A percentile compares a stretch with the other conserved stretches of the same genome.
phyloP scores from a whole-genome alignment of 2,888 invertebrate genomes.

The Chrysomela aeneicollis region DNA sequence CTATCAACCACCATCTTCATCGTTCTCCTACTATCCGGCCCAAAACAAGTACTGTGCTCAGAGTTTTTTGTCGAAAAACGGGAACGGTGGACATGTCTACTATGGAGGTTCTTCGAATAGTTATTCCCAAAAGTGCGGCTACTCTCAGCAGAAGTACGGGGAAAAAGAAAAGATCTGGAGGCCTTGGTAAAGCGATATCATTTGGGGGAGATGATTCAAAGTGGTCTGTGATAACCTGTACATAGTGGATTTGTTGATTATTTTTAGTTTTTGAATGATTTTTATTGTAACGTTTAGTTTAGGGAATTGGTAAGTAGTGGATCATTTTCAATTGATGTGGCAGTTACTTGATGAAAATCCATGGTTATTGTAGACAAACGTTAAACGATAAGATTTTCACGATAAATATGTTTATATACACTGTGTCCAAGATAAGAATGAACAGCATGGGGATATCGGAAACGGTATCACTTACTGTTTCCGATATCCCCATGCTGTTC shows the following conservation, averaged over 20 bases:
- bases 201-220: too few relatives aligned
- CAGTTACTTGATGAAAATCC: too few relatives aligned
- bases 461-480: too few relatives aligned
- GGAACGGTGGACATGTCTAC: constrained; percentile 21
- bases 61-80: constrained; percentile 19
- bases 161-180: constrained; percentile 24
- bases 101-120: constrained; percentile 25
- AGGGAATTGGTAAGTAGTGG: too few relatives aligned
- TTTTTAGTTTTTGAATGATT: background rate
- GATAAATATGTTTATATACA: too few relatives aligned
- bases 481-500: too few relatives aligned
- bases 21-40: constrained; percentile 10
- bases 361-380: too few relatives aligned
- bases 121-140: constrained; percentile 10
- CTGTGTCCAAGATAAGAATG: too few relatives aligned
- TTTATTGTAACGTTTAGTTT: too few relatives aligned
- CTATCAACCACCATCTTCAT: constrained; percentile 18
- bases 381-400: too few relatives aligned
- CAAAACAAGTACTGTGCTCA: constrained; percentile 20
- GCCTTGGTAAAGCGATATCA: constrained; percentile 32
- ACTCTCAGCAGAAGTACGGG: constrained; percentile 5
- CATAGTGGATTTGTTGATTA: background rate
- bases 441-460: too few relatives aligned
- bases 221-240: background rate
- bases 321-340: too few relatives aligned